These are phyloP conservation scores for Drosophila imparisetae DNA, from an alignment of 2,888 invertebrate genomes.

Conservation along the genomic window DNA sequence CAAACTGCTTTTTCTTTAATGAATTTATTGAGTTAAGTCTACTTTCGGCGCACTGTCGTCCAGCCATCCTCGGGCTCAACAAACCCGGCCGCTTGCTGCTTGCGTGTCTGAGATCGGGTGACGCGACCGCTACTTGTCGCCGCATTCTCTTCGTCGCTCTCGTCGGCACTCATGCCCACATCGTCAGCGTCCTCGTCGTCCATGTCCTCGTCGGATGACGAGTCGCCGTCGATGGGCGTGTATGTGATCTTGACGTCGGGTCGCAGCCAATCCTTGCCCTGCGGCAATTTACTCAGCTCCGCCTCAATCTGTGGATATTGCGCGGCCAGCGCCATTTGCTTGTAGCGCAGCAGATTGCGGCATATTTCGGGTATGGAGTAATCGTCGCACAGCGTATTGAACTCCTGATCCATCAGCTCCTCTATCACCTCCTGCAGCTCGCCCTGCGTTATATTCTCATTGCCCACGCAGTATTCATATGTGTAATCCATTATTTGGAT, in stretches of 20 bases:
- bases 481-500: slow-evolving; percentile 88
- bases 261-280: slow-evolving; percentile 87
- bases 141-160: slow-evolving; percentile 71
- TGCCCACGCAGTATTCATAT: slow-evolving; percentile 87
- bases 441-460: slow-evolving; percentile 86
- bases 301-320: slow-evolving; percentile 86
- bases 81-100: slow-evolving; percentile 67
- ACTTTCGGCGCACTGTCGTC: slow-evolving; percentile 87
- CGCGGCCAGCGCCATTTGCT: slow-evolving; percentile 86
- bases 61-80: slow-evolving; percentile 87
- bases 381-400: slow-evolving; percentile 90
- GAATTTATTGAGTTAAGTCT: slow-evolving; percentile 27
- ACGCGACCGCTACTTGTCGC: slow-evolving; percentile 55
- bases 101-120: slow-evolving; percentile 68
- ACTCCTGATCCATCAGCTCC: slow-evolving; percentile 90
- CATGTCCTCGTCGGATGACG: slow-evolving; percentile 84
- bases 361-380: slow-evolving; percentile 89
- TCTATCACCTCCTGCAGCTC: slow-evolving; percentile 88
- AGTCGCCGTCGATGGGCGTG: slow-evolving; percentile 69
- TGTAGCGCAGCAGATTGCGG: slow-evolving; percentile 86
- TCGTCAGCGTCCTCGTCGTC: slow-evolving; percentile 57
- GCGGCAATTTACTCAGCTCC: slow-evolving; percentile 87
- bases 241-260: slow-evolving; percentile 85
- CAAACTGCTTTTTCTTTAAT: slow-evolving; percentile 17
- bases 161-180: slow-evolving; percentile 42